Evolutionary conservation across 1,140 invertebrate genomes (phyloP), one percentile per base, ranked within the genome.

Genomic region (Tetragnatha versicolor): DNA sequence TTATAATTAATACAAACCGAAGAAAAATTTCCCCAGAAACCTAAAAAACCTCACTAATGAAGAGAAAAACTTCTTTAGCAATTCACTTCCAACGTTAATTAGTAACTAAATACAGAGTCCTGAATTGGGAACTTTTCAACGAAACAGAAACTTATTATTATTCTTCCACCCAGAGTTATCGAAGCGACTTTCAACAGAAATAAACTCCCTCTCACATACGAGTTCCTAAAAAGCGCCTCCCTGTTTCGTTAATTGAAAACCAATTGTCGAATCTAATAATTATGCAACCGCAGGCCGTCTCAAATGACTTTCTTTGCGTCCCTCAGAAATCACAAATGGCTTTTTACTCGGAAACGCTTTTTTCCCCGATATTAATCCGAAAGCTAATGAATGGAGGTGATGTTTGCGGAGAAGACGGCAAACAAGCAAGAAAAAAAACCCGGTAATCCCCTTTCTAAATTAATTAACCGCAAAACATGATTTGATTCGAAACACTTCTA

Each of bases 401-500:
- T 45, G 27, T 45, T 73, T n/a, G 29, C n/a, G 12, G 20, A 22
- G 39, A 22, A 60, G 22, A 31, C 22, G 17, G n/a, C 20, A 51
- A 70, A 39, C 22, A 53, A 25, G 10, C 7, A 70, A 12, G 3
- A 2, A 39, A 53, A n/a, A 65, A 10, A 77, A 39, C 17, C n/a
- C n/a, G n/a, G n/a, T 37, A 70, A 70, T 60, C 22, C 25, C 35
- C 42, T 53, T 33, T 63, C 25, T 77, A 65, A 77, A 77, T 77
- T 77, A 77, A 77, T 77, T 77, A 77, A 66, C 73, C 73, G 22
- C 60, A 66, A 53, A 77, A 77, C 73, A 49, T 66, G 73, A 77
- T 65, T 77, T 77, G 61, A 77, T 77, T 77, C 55, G 66, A 77
- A 22, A 27, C 31, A 12, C 47, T 37, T 35, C 37, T 51, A 72